A percentile compares a stretch with the other conserved stretches of the same genome.
Conservation (phyloP, 2,113 vertebrate genomes). For the Collichthys lucidus region DNA sequence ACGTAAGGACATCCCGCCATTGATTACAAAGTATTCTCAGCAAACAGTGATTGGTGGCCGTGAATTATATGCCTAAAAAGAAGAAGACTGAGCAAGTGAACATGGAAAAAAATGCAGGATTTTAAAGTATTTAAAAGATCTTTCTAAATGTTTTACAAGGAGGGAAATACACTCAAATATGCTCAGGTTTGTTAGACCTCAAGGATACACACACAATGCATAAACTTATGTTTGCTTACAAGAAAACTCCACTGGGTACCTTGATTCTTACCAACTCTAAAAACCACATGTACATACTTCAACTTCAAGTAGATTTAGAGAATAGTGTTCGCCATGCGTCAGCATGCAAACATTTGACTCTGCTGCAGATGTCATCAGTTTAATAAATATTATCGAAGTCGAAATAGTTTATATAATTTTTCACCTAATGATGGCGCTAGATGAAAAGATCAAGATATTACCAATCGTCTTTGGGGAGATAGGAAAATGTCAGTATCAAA, state of each 20-base stretch:
- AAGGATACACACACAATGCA: no score
- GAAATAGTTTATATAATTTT: neutral
- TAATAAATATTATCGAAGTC: neutral
- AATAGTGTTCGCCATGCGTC: neutral
- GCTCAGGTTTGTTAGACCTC: no score
- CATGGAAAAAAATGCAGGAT: no score
- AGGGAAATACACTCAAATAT: no score
- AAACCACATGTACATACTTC: no score
- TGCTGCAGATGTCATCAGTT: neutral
- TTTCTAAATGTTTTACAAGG: neutral
- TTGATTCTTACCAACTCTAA: no score
- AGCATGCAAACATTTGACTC: neutral
- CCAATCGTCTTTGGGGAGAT: neutral
- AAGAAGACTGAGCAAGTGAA: no score
- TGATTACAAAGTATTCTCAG: neutral
- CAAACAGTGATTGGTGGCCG: neutral
- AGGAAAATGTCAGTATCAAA: neutral
- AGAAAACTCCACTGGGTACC: no score
- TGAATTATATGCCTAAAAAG: no score
- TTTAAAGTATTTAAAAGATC: neutral
- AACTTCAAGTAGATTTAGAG: neutral
- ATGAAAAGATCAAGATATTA: neutral
- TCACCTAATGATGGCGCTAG: neutral
- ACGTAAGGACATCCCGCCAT: neutral
- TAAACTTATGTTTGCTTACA: no score